Evolutionary conservation across 2,113 vertebrate genomes (phyloP), one percentile per base, ranked within the genome.

Genomic region (Centrocercus urophasianus): DNA sequence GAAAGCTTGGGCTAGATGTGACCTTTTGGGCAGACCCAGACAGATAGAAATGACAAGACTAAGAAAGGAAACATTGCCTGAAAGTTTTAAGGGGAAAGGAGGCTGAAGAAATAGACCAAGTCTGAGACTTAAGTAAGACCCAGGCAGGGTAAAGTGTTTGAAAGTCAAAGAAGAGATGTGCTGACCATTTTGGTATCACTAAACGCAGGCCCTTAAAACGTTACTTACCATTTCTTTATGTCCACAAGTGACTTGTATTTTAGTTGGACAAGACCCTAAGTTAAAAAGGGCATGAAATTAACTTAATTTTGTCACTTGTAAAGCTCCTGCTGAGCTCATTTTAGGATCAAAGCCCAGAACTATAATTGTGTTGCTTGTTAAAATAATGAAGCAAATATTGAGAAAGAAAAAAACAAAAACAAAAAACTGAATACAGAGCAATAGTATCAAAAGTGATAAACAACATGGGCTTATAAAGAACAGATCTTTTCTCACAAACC

Each of bases 381-480:
- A 96, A 94, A 86, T 83, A 95, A 90, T 83, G 72, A 61, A 83
- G 78, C 64, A 93, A 93, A 94, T 93, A 88, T 64, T 94, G 80
- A 92, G 72, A 85, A 64, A 76, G 85, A 94, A 95, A 64, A 88
- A 85, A 52, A 14, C 27, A 28, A 8, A 10, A 16, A 27, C 40
- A 27, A 27, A 52, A 25, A 50, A 12, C 67, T 65, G 52, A 74
- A 91, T 67, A 45, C 34, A 60, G 34, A 56, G 17, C 75, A 81
- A 38, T 67, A 86, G 85, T 32, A 38, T 69, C 83, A 81, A 77
- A 42, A 86, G 42, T 0, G 3, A 88, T 85, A 89, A 91, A 73
- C 4, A 64, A 28, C 65, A 56, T 18, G 21, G 52, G 56, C 67
- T 93, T 83, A 86, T 83, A 72, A 94, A 64, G 47, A 92, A 27